Conservation (phyloP, 2,888 invertebrate species). For the Arenicola marina region DNA sequence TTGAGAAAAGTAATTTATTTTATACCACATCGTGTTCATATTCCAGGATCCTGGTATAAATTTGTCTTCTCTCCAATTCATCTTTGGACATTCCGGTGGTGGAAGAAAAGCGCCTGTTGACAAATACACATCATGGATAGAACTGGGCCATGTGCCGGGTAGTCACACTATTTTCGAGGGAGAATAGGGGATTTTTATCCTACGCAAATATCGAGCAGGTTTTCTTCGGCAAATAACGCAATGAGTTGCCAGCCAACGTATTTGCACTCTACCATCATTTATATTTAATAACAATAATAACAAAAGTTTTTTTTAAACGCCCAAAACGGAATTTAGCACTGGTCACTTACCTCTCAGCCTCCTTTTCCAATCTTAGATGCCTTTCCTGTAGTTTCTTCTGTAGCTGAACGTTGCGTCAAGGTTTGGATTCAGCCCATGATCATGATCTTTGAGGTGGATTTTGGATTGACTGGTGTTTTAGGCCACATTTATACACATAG, state of each 20-base stretch:
- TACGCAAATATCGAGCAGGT: no score
- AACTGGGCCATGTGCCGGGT: no score
- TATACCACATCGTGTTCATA: conserved; percentile 54
- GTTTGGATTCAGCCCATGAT: no score
- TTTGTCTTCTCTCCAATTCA: conserved; percentile 47
- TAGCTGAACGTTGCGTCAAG: no score
- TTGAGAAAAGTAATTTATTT: not conserved
- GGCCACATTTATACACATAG: no score
- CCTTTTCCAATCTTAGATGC: conserved; percentile 47
- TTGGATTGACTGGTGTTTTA: no score
- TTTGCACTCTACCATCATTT: not conserved
- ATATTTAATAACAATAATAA: not conserved
- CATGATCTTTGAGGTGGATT: no score
- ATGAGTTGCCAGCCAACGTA: not conserved
- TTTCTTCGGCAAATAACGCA: not conserved
- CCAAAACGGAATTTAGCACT: not conserved
- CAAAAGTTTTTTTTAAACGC: not conserved
- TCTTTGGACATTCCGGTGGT: conserved; percentile 48
- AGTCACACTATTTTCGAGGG: no score
- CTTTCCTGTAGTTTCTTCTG: conserved; percentile 52
- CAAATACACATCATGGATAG: no score
- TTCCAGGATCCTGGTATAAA: conserved; percentile 49
- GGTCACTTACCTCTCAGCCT: conserved; percentile 45
- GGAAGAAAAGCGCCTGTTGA: conserved; percentile 46
- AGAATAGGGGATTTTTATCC: no score